Evolutionary conservation across 2,888 invertebrate species (phyloP).

Genomic region (Agrenia bidenticulata): DNA sequence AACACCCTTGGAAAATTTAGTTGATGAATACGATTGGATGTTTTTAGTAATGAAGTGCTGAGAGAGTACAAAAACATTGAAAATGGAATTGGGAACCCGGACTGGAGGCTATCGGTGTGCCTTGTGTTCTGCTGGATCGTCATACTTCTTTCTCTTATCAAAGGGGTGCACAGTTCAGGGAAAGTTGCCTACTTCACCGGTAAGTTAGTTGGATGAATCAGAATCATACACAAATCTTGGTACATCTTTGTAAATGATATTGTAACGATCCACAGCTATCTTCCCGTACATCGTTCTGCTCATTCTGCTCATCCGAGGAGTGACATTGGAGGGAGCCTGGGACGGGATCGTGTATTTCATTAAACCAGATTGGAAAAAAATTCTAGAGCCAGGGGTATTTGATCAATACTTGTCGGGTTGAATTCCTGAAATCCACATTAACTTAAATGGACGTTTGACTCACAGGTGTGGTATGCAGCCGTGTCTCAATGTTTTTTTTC

Average conservation of each 20-base stretch:
- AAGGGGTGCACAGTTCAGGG: conserved; percentile 35
- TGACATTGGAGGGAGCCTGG: conserved; percentile 66
- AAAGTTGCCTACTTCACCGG: conserved; percentile 79
- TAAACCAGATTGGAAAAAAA: conserved; percentile 73
- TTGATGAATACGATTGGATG: too few species aligned
- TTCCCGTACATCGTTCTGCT: conserved; percentile 80
- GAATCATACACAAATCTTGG: too few species aligned
- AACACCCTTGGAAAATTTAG: background rate
- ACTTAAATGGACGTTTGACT: conserved; percentile 5
- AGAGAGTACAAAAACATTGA: conserved; percentile 42
- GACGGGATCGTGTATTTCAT: conserved; percentile 76
- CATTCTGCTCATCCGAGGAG: conserved; percentile 65
- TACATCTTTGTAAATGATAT: background rate
- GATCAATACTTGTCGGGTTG: background rate
- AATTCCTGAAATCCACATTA: background rate
- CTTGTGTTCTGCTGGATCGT: conserved; percentile 37
- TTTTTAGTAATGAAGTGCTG: conserved; percentile 40
- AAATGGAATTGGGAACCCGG: conserved; percentile 51
- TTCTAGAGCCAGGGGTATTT: conserved; percentile 66
- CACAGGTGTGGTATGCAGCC: conserved; percentile 74
- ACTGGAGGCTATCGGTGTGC: conserved; percentile 35
- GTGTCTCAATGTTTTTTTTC: conserved; percentile 79
- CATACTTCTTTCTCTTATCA: conserved; percentile 30
- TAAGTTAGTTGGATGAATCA: too few species aligned
- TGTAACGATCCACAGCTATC: conserved; percentile 61